Base-by-base conservation (phyloP, 1,140 invertebrate species). In the Lasaia peninsularis region DNA sequence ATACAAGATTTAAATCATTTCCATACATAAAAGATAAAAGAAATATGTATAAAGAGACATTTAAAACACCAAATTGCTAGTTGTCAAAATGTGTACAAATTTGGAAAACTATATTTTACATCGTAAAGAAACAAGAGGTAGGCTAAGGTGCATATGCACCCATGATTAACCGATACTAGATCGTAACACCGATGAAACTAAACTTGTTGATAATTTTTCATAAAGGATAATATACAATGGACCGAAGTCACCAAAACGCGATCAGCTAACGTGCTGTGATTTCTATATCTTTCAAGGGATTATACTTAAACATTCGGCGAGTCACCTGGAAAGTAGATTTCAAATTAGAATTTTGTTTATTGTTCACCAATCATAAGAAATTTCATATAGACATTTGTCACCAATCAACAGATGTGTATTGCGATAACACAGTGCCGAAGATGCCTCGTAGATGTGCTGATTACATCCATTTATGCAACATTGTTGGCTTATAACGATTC, bases 291-390 rank as follows among this genome's bases (percentile, higher is more conserved):
- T 79, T 86, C 71, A 75, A 80, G 72, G 81, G 71, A 77, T 72
- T 84, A 84, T 85, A 84, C 78, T 86, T 86, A 88, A 87, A 88
- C 81, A 84, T 78, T 86, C 85, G 85, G 72, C 83, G 85, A 85
- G 71, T 80, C 80, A 88, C 86, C 86, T 88, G 86, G 70, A 84
- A 88, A 88, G 78, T 86, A 88, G 86, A 88, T 74, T 73, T 83
- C 75, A 84, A 86, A 88, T 88, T 88, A 88, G 86, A 88, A 86
- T 88, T 88, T 88, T 78, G 85, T 73, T 73, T 80, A 84, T 71
- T 67, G 58, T 37, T 63, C 70, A 87, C 83, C 83, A 88, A 86
- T 88, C 68, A 76, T 55, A 74, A 48, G 61, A 62, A 55, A 58
- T 57, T 56, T 56, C 21, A 71, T 74, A 75, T 80, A 76, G 82